These are phyloP conservation scores for Sciurus niger DNA, from an alignment of 2,113 vertebrate genomes.

Conservation along the genomic window DNA sequence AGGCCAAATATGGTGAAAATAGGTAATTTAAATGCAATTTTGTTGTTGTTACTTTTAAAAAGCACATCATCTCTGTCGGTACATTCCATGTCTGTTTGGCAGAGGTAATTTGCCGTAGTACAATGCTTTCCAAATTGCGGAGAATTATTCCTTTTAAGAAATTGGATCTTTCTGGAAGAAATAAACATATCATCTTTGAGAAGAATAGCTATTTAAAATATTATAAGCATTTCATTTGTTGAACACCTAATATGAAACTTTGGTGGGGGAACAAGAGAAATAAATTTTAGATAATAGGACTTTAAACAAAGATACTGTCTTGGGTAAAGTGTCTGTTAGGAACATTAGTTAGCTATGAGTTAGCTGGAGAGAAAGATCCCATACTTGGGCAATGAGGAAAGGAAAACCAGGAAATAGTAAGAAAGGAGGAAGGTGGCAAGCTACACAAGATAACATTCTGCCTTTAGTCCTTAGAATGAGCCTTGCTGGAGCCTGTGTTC, in stretches of 20 bases:
- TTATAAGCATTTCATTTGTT: slow-evolving; percentile 36
- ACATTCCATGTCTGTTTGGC: slow-evolving; percentile 19
- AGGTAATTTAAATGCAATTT: neutral
- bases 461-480: neutral
- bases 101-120: slow-evolving; percentile 38
- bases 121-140: slow-evolving; percentile 47
- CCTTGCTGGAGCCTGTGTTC: neutral
- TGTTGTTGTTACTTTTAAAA: neutral
- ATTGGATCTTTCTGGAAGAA: too few relatives aligned
- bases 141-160: slow-evolving; percentile 63
- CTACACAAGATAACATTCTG: neutral
- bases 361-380: neutral
- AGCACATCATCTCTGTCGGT: slow-evolving; percentile 8
- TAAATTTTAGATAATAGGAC: neutral
- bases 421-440: neutral
- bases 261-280: neutral
- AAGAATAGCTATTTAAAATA: slow-evolving; percentile 63
- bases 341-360: neutral
- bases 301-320: neutral
- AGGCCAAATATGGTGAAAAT: slow-evolving; percentile 50
- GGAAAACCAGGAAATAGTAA: neutral
- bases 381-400: neutral
- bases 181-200: slow-evolving; percentile 50
- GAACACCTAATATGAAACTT: slow-evolving; percentile 33
- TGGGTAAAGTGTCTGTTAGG: neutral